These are phyloP conservation scores for Clarias magur DNA, from an alignment of 2,113 vertebrate genomes.

Conservation along the genomic window DNA sequence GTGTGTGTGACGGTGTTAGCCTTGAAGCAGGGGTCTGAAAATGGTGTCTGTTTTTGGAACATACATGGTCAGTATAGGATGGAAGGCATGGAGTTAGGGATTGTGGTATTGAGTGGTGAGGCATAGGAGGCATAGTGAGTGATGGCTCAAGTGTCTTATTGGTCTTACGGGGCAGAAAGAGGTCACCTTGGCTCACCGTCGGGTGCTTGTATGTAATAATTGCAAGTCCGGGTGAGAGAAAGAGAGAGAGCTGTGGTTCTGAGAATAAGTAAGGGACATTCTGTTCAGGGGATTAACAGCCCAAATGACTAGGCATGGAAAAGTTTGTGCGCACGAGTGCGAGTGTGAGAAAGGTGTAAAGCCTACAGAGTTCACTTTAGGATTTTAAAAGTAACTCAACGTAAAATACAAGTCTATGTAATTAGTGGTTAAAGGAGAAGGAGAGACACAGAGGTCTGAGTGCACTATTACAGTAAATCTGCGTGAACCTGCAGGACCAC, in stretches of 20 bases:
- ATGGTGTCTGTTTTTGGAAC: constrained; percentile 51
- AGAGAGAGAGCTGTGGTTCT: constrained; percentile 24
- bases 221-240: constrained; percentile 18
- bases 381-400: neutral
- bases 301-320: constrained; percentile 21
- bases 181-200: constrained; percentile 25
- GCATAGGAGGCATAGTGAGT: constrained; percentile 14
- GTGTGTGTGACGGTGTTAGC: constrained; percentile 33
- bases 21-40: constrained; percentile 29
- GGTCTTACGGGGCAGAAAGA: constrained; percentile 38
- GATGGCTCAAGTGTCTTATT: constrained; percentile 56
- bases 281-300: constrained; percentile 38
- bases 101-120: constrained; percentile 23
- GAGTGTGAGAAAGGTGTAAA: neutral
- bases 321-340: neutral
- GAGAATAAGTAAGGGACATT: constrained; percentile 43
- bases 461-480: neutral
- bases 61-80: constrained; percentile 41
- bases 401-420: neutral
- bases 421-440: neutral
- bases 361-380: neutral
- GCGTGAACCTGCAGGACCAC: neutral
- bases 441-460: neutral
- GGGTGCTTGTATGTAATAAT: constrained; percentile 13
- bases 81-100: constrained; percentile 38